These are phyloP conservation scores for Trachymyrmex cornetzi DNA, from an alignment of 1,140 invertebrate genomes.

Conservation along the genomic window DNA sequence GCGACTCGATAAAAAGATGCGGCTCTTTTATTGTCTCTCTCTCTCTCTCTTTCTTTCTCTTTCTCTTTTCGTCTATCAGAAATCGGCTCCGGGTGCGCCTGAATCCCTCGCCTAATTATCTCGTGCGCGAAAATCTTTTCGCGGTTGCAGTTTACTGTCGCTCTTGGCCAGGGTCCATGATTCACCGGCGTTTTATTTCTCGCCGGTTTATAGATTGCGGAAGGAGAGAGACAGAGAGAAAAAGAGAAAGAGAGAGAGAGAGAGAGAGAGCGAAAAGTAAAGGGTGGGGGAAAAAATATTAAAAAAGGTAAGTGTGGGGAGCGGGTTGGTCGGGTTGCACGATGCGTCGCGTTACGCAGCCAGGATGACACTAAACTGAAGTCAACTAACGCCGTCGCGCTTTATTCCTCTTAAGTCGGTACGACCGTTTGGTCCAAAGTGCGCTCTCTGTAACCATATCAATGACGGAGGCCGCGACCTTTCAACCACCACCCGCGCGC, in stretches of 20 bases:
- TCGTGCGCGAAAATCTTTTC: constrained; percentile 18
- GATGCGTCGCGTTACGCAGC: constrained; percentile 73
- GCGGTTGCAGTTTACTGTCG: constrained; percentile 22
- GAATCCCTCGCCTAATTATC: background rate
- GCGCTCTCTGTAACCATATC: constrained; percentile 79
- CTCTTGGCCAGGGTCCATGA: constrained; percentile 27
- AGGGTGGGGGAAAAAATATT: background rate
- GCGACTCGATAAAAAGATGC: constrained; percentile 47
- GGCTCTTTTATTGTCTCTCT: background rate
- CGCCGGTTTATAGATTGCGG: background rate
- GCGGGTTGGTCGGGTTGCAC: background rate
- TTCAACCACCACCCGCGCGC: constrained; percentile 65
- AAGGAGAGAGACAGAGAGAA: background rate
- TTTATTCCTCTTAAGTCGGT: constrained; percentile 83
- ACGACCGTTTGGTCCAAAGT: constrained; percentile 85
- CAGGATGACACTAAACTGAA: constrained; percentile 82
- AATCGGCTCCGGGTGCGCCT: background rate
- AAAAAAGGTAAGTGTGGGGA: constrained; percentile 8
- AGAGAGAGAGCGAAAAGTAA: background rate
- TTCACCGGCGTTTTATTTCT: background rate
- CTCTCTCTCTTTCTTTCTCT: background rate
- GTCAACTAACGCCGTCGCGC: constrained; percentile 66
- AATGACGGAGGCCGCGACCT: constrained; percentile 83
- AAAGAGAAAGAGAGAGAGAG: background rate
- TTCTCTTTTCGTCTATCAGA: background rate